Evolutionary conservation across 1,140 invertebrate genomes (phyloP), one percentile per base, ranked within the genome.

Genomic region (Mactra quadrangularis): DNA sequence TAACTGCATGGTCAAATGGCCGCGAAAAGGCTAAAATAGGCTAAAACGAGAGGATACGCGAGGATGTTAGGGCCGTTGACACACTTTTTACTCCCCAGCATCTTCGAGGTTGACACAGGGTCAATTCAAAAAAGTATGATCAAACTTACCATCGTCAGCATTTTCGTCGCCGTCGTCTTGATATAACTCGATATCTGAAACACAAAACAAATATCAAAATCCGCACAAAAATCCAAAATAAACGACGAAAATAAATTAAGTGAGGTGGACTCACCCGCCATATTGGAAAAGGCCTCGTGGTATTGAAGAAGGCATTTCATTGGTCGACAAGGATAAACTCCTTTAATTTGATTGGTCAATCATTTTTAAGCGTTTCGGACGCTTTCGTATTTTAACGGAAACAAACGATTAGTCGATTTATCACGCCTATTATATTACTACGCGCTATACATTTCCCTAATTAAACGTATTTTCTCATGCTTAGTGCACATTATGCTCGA

Each of bases 191-290:
- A 92, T 91, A 90, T 92, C 91, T 92, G 89, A 87, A 92, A 92
- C 64, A 84, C 66, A 89, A 86, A 84, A 68, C 77, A 86, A 86
- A 74, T 83, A 82, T 70, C 60, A 85, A 83, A 85, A 71, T 87
- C 84, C 83, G 83, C 85, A 84, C 82, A 87, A 88, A 87, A 87
- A 75, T 87, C 86, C 47, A 87, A 90, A 90, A 86, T 84, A 86
- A 83, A 84, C 76, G 82, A 89, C 89, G 87, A 90, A 90, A 89
- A 79, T 86, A 86, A 86, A 87, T 87, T 87, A 90, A 89, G 87
- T 90, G 89, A 91, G 88, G 88, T 89, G 87, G 87, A 89, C 91
- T 91, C 90, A 92, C 91, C 91, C 91, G 91, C 91, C 91, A 92
- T 92, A 86, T 91, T 92, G 91, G 88, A 91, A 90, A 90, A 89